Evolutionary conservation across 2,888 invertebrate species (phyloP).

Genomic region (Cataglyphis livida): DNA sequence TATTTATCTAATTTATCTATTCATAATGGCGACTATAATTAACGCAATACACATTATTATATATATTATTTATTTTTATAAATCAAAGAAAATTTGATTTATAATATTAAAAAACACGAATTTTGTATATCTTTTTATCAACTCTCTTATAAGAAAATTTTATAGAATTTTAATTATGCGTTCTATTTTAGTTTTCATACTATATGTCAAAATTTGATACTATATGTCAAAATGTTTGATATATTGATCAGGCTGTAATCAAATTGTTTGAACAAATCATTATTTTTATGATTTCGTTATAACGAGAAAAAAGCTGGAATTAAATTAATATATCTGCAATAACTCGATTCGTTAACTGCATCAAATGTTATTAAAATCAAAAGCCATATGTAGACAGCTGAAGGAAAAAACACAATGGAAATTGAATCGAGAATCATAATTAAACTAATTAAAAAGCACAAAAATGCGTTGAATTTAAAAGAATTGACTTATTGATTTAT

Average conservation of each 20-base stretch:
- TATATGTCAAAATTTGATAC: constrained; percentile 6
- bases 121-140: not conserved
- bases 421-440: not conserved
- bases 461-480: not conserved
- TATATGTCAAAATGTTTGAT: constrained; percentile 16
- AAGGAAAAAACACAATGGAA: not conserved
- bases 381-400: not conserved
- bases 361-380: constrained; percentile 5
- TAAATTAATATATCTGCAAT: constrained; percentile 17
- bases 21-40: not conserved
- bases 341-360: not conserved
- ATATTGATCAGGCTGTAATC: constrained; percentile 27
- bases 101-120: not conserved
- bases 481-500: constrained; percentile 4
- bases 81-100: not conserved
- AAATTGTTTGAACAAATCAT: constrained; percentile 13
- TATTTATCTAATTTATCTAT: not conserved
- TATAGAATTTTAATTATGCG: not conserved
- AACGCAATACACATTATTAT: not conserved
- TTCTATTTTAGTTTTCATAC: not conserved
- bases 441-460: not conserved
- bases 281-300: constrained; percentile 3
- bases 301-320: constrained; percentile 7
- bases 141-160: not conserved
- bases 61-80: not conserved